Conservation (phyloP, 2,888 invertebrate species). For the Zygaena filipendulae region DNA sequence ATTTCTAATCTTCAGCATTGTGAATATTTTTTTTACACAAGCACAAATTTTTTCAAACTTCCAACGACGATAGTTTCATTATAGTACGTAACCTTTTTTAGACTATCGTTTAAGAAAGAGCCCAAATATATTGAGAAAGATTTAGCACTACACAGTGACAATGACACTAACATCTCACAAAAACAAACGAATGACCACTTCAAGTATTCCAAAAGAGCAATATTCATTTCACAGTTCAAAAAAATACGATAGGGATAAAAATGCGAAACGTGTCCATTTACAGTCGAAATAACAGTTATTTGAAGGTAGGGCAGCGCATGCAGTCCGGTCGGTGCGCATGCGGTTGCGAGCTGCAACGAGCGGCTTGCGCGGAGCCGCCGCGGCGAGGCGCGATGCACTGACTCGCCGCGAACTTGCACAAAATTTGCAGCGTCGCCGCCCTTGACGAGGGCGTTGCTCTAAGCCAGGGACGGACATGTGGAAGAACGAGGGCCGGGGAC, state of each 20-base stretch:
- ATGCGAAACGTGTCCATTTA: conserved; percentile 63
- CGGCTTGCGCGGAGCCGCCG: conserved; percentile 62
- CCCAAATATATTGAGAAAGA: no score
- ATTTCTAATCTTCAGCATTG: conserved; percentile 56
- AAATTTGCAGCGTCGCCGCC: conserved; percentile 68
- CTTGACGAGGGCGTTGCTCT: conserved; percentile 69
- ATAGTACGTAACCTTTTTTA: no score
- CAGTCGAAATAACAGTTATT: conserved; percentile 64
- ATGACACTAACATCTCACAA: conserved; percentile 28
- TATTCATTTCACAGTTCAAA: conserved; percentile 21
- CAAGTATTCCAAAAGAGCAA: conserved; percentile 21
- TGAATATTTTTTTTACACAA: conserved; percentile 35
- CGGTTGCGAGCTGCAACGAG: conserved; percentile 29
- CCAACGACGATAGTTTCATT: no score
- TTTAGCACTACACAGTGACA: no score
- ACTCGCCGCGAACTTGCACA: conserved; percentile 60
- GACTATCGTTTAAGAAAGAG: no score
- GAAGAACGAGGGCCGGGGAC: conserved; percentile 55
- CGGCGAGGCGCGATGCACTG: conserved; percentile 67
- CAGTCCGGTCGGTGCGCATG: conserved; percentile 32
- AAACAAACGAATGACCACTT: conserved; percentile 30
- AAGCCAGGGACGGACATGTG: conserved; percentile 56
- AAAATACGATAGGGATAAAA: conserved; percentile 43
- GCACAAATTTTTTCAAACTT: no score
- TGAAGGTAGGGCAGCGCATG: conserved; percentile 44